phyloP scores from a whole-genome alignment of 1,140 invertebrate species.

The Drosophila nasuta region DNA sequence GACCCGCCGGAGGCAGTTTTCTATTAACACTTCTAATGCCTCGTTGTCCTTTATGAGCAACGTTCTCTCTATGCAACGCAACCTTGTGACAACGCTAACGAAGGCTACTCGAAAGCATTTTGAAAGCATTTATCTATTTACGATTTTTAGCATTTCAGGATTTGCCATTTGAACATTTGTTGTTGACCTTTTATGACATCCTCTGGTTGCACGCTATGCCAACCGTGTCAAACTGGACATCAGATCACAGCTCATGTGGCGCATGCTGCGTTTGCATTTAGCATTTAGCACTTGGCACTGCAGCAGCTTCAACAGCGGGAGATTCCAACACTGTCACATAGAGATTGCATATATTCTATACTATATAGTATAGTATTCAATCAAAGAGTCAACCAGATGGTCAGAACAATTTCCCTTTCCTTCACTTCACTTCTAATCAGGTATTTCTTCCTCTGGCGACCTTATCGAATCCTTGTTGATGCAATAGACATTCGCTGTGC shows the following conservation, averaged over 20 bases:
- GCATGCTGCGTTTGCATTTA: background rate
- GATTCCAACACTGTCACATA: slow-evolving; percentile 33
- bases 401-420: slow-evolving; percentile 3
- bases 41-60: slow-evolving; percentile 57
- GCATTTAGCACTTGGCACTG: slow-evolving; percentile 72
- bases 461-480: slow-evolving; percentile 62
- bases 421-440: too few relatives aligned
- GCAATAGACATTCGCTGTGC: slow-evolving; percentile 69
- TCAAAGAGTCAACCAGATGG: slow-evolving; percentile 44
- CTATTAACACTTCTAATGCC: slow-evolving; percentile 79
- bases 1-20: slow-evolving; percentile 61
- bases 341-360: slow-evolving; percentile 26
- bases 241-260: too few relatives aligned
- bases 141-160: too few relatives aligned
- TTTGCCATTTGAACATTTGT: background rate
- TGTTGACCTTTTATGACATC: slow-evolving; percentile 20
- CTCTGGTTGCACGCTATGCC: slow-evolving; percentile 68
- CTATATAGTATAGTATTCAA: background rate
- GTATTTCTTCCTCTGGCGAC: slow-evolving; percentile 12
- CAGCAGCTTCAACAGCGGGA: slow-evolving; percentile 55
- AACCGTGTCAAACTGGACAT: slow-evolving; percentile 62
- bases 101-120: slow-evolving; percentile 47
- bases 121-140: slow-evolving; percentile 62
- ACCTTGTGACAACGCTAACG: slow-evolving; percentile 37
- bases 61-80: slow-evolving; percentile 29